phyloP scores from a whole-genome alignment of 2,888 invertebrate genomes.

The Chrysomela aeneicollis region DNA sequence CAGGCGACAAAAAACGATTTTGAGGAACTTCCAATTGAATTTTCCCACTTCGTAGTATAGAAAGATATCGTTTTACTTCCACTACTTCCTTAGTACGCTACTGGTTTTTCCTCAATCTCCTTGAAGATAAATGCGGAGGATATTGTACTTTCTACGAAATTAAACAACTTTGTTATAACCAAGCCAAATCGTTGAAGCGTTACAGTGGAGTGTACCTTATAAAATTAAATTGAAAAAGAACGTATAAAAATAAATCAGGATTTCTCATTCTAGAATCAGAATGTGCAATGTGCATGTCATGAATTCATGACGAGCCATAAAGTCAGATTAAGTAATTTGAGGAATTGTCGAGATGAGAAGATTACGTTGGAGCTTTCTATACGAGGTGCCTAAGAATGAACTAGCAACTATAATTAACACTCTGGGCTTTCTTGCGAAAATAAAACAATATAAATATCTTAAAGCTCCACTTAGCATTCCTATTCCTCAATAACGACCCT shows the following conservation, averaged over 20 bases:
- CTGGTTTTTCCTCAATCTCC: not conserved
- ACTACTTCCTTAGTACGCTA: no score
- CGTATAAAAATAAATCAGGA: slow-evolving; percentile 11
- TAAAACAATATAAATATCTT: no score
- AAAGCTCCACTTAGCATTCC: no score
- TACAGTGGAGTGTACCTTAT: not conserved
- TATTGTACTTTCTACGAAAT: not conserved
- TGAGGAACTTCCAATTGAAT: no score
- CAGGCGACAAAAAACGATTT: no score
- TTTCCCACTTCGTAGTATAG: no score
- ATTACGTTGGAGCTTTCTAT: not conserved
- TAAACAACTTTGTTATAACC: slow-evolving; percentile 10
- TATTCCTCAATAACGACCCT: no score
- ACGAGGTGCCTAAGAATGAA: not conserved
- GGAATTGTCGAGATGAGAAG: not conserved
- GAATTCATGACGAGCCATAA: not conserved
- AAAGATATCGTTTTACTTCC: no score
- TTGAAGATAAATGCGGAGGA: not conserved
- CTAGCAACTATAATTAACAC: no score
- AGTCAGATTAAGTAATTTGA: not conserved
- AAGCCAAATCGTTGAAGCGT: not conserved
- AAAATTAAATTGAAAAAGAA: slow-evolving; percentile 13
- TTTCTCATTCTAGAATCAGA: not conserved
- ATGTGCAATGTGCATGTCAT: not conserved
- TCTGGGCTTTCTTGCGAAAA: no score